Evolutionary conservation across 2,797 vertebrate species (phyloP).

Genomic region (Tenualosa ilisha): DNA sequence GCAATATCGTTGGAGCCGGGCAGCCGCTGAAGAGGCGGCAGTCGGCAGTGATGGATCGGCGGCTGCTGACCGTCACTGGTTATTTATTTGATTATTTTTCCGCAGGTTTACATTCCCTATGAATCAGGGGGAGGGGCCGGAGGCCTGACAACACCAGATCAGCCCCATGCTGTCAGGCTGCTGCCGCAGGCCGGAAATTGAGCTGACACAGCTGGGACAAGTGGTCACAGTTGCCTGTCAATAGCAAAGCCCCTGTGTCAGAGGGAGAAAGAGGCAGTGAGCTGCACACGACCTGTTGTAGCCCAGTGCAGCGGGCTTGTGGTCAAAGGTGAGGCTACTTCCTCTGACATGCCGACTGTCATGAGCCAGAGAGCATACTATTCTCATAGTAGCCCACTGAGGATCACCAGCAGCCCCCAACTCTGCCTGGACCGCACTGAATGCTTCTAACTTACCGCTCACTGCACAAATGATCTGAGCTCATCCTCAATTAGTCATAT

Average conservation of each 20-base stretch:
- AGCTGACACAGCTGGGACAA: slow-evolving; percentile 31
- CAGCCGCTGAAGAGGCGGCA: slow-evolving; percentile 34
- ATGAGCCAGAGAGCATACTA: not conserved
- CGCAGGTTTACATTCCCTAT: slow-evolving; percentile 37
- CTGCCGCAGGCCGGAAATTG: not conserved
- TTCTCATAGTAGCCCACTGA: not conserved
- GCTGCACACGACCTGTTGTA: not conserved
- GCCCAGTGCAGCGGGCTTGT: not conserved
- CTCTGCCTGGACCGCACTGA: not conserved
- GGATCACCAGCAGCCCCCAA: not conserved
- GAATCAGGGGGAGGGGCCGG: slow-evolving; percentile 38
- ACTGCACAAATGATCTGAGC: not conserved
- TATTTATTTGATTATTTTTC: slow-evolving; percentile 65
- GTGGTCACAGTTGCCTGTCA: slow-evolving; percentile 12
- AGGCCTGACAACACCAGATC: not conserved
- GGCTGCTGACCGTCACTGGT: slow-evolving; percentile 45
- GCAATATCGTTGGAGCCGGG: slow-evolving; percentile 49
- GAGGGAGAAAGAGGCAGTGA: not conserved
- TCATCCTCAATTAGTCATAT: not conserved
- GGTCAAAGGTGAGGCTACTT: not conserved
- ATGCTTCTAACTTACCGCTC: not conserved
- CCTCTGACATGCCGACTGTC: not conserved
- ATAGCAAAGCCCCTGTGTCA: slow-evolving; percentile 1
- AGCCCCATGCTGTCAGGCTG: not conserved
- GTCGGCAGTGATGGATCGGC: slow-evolving; percentile 46